Evolutionary conservation across 2,113 vertebrate species (phyloP).

Genomic region (Gobius niger): DNA sequence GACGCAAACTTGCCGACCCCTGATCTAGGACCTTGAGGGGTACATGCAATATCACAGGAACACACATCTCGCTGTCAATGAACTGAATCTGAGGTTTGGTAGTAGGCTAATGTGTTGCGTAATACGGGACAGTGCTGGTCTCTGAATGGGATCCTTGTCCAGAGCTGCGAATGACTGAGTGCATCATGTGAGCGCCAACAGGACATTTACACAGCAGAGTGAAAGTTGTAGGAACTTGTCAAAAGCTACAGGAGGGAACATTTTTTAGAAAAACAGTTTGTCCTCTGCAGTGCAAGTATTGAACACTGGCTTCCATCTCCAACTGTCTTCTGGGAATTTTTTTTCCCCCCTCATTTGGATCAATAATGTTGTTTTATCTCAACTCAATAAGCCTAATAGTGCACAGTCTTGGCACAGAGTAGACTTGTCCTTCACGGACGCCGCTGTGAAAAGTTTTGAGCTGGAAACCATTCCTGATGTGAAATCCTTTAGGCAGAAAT

Average conservation of each 20-base stretch:
- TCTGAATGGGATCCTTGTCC: constrained; percentile 52
- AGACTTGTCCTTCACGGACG: background rate
- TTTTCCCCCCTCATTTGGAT: constrained; percentile 1
- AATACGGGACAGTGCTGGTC: constrained; percentile 26
- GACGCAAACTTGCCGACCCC: too few species aligned
- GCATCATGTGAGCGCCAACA: constrained; percentile 35
- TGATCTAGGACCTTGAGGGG: too few species aligned
- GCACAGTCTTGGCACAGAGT: constrained; percentile 1
- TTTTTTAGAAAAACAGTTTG: constrained; percentile 1
- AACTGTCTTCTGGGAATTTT: constrained; percentile 2
- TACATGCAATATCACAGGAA: background rate
- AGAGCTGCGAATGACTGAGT: constrained; percentile 8
- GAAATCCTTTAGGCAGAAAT: too few species aligned
- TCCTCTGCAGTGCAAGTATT: constrained; percentile 3
- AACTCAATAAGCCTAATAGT: constrained; percentile 1
- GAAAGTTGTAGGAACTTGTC: background rate
- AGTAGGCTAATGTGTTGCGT: constrained; percentile 29
- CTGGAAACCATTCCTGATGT: background rate
- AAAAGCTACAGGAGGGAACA: background rate
- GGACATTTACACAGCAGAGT: constrained; percentile 1
- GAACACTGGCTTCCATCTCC: constrained; percentile 2
- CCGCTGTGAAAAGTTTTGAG: background rate
- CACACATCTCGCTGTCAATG: background rate
- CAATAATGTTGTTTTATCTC: constrained; percentile 6
- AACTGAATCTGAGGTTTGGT: constrained; percentile 17